phyloP scores from a whole-genome alignment of 2,797 vertebrate species.

The Lindbergichthys nudifrons region DNA sequence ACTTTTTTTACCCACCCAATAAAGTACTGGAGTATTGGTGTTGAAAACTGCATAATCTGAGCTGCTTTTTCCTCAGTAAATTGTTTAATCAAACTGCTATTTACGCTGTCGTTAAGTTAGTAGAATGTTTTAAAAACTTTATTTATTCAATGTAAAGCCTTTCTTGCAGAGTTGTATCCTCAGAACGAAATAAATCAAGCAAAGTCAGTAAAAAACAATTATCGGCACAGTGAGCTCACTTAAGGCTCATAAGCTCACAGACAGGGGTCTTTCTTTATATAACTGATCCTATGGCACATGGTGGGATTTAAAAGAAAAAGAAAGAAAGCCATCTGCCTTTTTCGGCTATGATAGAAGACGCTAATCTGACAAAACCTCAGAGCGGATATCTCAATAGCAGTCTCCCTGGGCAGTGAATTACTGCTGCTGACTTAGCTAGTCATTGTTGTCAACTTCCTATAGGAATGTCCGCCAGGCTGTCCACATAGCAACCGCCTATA shows the following conservation, averaged over 20 bases:
- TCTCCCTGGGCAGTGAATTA: conserved; percentile 68
- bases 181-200: conserved; percentile 4
- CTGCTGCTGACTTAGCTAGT: conserved; percentile 64
- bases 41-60: background rate
- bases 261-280: conserved; percentile 53
- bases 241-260: conserved; percentile 51
- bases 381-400: conserved; percentile 68
- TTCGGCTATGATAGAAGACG: conserved; percentile 48
- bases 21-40: background rate
- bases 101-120: background rate
- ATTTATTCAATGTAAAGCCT: too few species aligned
- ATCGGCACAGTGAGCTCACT: conserved; percentile 36
- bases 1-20: background rate
- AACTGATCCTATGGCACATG: conserved; percentile 59
- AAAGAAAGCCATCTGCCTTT: conserved; percentile 48
- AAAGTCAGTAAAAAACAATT: conserved; percentile 40
- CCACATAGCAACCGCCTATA: conserved; percentile 56
- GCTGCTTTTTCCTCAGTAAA: background rate
- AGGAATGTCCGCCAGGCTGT: conserved; percentile 60
- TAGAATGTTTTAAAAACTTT: background rate
- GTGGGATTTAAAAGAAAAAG: conserved; percentile 51
- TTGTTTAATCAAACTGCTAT: background rate
- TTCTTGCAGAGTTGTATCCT: background rate
- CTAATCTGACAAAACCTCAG: conserved; percentile 74
- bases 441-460: conserved; percentile 73